Base-by-base conservation (phyloP, 2,888 invertebrate genomes). In the Ptychoptera albimana region DNA sequence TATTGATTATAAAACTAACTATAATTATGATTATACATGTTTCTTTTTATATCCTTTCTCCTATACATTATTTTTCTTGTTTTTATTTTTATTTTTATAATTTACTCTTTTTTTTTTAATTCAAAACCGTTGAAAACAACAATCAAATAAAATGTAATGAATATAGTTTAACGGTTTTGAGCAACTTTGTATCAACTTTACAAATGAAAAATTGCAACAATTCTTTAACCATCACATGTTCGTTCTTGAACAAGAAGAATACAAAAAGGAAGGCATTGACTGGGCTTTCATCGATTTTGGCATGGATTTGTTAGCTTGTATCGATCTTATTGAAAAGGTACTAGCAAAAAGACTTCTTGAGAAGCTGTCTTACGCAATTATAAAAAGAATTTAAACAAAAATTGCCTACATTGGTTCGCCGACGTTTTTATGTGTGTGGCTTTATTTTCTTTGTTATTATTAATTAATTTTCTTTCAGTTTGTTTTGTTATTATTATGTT, bases 201-300 rank as follows among this genome's bases (percentile, higher is more conserved):
- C 88, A 65, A 89, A 88, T 69, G 88, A 88, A 74, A 84, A 87
- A 67, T 75, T 89, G 60, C 88, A 89, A 72, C 88, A 89, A 71
- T 89, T 88, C 77, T 89, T 89, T 79, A 88, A 88, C 70, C 87
- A 88, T 65, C 82, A 89, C 74, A 89, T 89, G 88, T 88, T 88
- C 70, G 85, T 89, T 55, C 75, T 89, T 63, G 88, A 88, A 73
- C 88, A 88, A 76, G 88, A 89, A 72, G 87, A 88, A 67, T 89
- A 88, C 71, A 81, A 85, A 65, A 76, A 78, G 56, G 88, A 89
- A 71, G 87, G 87, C 64, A 87, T 89, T 71, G 78, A 84, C 64
- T 89, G 88, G 88, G 79, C 80, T 60, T 89, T 89, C 72, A 88
- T 89, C 68, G 88, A 88, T 74, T 88, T 88, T 70, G 88, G 88